Conservation (phyloP, 2,888 invertebrate genomes). For the Callyntrura sp. region DNA sequence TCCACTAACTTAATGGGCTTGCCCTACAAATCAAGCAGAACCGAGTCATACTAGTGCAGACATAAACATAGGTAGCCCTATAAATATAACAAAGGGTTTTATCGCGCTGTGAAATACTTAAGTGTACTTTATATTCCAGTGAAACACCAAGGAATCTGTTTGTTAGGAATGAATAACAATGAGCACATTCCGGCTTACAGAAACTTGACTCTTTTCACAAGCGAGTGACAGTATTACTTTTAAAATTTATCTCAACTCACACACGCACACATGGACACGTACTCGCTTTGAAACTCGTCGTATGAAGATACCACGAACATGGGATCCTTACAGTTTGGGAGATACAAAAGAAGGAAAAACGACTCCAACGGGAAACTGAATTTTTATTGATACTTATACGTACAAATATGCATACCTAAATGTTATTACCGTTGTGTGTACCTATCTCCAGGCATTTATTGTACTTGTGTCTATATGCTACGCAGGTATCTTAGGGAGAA, state of each 20-base stretch:
- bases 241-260: constrained; percentile 33
- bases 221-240: constrained; percentile 41
- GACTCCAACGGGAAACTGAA: not conserved
- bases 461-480: not conserved
- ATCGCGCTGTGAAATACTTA: not conserved
- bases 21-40: not conserved
- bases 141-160: not conserved
- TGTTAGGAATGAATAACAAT: constrained; percentile 44
- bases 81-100: not conserved
- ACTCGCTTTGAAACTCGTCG: not conserved
- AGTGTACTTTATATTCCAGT: constrained; percentile 24
- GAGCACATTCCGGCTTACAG: constrained; percentile 32
- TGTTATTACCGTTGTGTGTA: not conserved
- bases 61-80: not conserved
- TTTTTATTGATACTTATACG: not conserved
- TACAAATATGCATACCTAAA: not conserved
- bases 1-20: not conserved
- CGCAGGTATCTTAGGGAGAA: not conserved
- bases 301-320: not conserved
- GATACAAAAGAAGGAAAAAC: not conserved
- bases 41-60: not conserved
- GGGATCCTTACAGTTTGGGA: not conserved
- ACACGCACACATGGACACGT: not conserved
- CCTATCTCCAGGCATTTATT: not conserved
- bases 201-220: constrained; percentile 44